Percentiles rank a stretch among this genome's conserved stretches.
Evolutionary conservation across 2,113 vertebrate genomes (phyloP).

Genomic region (Jaculus jaculus): DNA sequence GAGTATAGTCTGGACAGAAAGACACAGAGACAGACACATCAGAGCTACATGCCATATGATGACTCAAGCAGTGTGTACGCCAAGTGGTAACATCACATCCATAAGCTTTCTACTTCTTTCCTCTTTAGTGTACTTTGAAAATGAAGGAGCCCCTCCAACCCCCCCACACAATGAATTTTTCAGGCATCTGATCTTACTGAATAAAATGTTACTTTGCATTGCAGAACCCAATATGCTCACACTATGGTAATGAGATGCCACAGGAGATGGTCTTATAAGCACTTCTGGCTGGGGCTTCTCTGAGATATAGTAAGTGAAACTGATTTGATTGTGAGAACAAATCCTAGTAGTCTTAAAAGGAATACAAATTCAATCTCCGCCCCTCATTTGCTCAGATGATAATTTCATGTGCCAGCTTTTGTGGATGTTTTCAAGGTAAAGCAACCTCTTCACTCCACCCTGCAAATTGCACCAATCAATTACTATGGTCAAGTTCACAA

Average conservation of each 20-base stretch:
- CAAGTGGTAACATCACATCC: background rate
- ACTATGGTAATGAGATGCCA: background rate
- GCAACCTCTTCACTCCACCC: background rate
- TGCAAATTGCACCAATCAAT: background rate
- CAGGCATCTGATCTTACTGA: background rate
- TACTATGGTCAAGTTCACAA: background rate
- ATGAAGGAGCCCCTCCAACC: background rate
- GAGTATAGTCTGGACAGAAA: background rate
- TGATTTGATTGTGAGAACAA: slow-evolving; percentile 4
- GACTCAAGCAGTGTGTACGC: background rate
- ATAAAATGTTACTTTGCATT: background rate
- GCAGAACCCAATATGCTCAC: background rate
- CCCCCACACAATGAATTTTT: background rate
- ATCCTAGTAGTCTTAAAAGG: background rate
- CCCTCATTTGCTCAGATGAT: background rate
- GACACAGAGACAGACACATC: background rate
- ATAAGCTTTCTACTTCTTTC: background rate
- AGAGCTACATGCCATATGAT: background rate
- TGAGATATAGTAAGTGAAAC: slow-evolving; percentile 18
- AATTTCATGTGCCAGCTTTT: slow-evolving; percentile 25
- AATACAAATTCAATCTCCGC: background rate
- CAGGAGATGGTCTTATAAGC: background rate
- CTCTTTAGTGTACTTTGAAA: background rate
- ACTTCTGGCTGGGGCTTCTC: background rate
- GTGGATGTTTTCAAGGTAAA: background rate